Base-by-base conservation (phyloP, 2,888 invertebrate genomes). In the Erebia epiphron region DNA sequence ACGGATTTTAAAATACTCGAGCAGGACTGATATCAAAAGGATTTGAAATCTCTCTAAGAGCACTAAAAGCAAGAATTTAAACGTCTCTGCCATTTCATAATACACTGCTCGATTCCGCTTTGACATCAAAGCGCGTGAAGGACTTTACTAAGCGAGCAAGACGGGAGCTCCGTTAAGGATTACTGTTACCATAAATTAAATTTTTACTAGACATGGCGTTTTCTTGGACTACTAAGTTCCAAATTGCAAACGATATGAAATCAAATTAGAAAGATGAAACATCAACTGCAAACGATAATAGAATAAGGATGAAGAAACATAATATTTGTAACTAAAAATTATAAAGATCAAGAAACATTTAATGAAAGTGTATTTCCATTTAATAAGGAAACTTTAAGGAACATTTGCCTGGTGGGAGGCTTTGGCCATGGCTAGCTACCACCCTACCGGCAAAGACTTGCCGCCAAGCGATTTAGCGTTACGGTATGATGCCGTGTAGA, bases 111-210 rank as follows among this genome's bases (percentile, higher is more conserved):
- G 73, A 76, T 79, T 80, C 79, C 77, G 78, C 77, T 75, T 73
- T 78, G 77, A 84, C 79, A 83, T 84, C 83, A 84, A 84, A 84
- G 80, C 73, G 74, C 73, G 61, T 75, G 70, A 74, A 79, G 79
- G 77, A 82, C 79, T 77, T 79, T 79, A 78, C 79, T 77, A 78
- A 79, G 77, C 77, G 78, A 78, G 79, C 75, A 76, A 79, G 79
- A 79, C 72, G 75, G 58, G 49, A 14, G 9, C 66, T 66, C 26
- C 43, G 54, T 43, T 67, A 57, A 56, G 43, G 65, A 56, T 58
- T 14, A 43, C 41, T 21, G 35, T 35, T 50, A 54, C 54, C 63
- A 63, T 26, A 58, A 49, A 49, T 67, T 49, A 46, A n/a, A 21
- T 67, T 58, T 58, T 8, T 58, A n/a, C 26, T 14, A 67, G 49